Evolutionary conservation across 2,797 vertebrate genomes (phyloP).

Genomic region (Oceanodroma leucorhoa): DNA sequence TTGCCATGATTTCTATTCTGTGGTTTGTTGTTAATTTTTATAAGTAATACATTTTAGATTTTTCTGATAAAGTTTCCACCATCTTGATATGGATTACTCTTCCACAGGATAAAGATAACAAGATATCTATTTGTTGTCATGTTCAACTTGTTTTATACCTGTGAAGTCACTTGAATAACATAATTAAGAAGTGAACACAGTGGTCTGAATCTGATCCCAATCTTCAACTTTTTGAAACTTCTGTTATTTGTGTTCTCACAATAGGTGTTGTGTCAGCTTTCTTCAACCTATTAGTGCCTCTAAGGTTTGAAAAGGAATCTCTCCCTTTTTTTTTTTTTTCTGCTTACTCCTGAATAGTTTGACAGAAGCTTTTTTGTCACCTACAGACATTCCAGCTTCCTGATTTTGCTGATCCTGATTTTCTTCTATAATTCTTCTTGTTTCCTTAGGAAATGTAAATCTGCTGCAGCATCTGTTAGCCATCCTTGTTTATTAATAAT

Average conservation of each 20-base stretch:
- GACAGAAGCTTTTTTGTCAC: conserved; percentile 12
- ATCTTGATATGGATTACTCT: background rate
- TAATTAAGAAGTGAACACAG: background rate
- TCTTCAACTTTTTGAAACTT: background rate
- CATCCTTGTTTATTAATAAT: conserved; percentile 65
- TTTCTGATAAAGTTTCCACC: background rate
- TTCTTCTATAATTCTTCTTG: conserved; percentile 45
- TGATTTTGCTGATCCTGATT: conserved; percentile 52
- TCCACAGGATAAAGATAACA: background rate
- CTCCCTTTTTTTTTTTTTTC: accelerated
- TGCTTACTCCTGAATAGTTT: background rate
- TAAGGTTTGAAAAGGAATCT: background rate
- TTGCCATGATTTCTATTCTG: background rate
- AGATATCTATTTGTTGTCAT: background rate
- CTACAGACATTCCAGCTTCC: background rate
- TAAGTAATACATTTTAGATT: background rate
- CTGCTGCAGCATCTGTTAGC: conserved; percentile 59
- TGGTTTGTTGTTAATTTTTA: background rate
- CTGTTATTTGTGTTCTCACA: background rate
- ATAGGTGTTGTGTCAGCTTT: background rate
- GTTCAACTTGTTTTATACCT: background rate
- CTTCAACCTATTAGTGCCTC: background rate
- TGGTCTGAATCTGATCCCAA: background rate
- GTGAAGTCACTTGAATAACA: background rate
- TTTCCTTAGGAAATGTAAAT: conserved; percentile 65